phyloP scores from a whole-genome alignment of 2,888 invertebrate species.

The Ditylenchus weischeri region DNA sequence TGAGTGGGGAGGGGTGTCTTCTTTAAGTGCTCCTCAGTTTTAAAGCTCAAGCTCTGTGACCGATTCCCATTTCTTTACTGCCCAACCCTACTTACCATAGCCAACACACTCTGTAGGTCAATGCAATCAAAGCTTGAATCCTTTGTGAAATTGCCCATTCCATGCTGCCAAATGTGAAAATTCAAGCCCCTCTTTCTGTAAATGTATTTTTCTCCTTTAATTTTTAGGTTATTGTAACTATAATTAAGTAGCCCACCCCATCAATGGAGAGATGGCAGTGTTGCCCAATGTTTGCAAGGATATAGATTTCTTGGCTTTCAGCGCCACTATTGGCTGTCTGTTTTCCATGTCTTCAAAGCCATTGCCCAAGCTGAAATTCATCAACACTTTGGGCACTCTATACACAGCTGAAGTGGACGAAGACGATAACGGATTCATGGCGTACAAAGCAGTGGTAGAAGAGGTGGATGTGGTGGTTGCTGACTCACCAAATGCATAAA shows the following conservation, averaged over 20 bases:
- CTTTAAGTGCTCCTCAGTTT: too few species aligned
- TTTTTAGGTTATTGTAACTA: too few species aligned
- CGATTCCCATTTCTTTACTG: not conserved
- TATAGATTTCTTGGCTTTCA: not conserved
- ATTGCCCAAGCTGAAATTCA: not conserved
- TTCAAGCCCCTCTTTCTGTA: too few species aligned
- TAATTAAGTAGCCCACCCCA: not conserved
- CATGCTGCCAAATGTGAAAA: too few species aligned
- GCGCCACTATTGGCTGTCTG: too few species aligned
- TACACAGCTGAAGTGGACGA: not conserved
- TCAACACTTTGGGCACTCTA: not conserved
- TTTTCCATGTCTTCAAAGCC: not conserved
- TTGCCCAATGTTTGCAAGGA: not conserved
- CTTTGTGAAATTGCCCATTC: too few species aligned
- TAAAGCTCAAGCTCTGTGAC: too few species aligned
- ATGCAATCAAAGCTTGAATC: not conserved
- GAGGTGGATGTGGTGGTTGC: not conserved
- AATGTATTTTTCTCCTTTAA: too few species aligned
- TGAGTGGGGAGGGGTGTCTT: too few species aligned
- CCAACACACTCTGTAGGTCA: slow-evolving; percentile 6
- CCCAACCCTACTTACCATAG: not conserved
- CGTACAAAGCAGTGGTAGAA: not conserved
- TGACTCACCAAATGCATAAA: not conserved
- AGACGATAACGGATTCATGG: slow-evolving; percentile 1
- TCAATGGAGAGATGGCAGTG: not conserved